phyloP scores from a whole-genome alignment of 2,113 vertebrate genomes.

The Collichthys lucidus region DNA sequence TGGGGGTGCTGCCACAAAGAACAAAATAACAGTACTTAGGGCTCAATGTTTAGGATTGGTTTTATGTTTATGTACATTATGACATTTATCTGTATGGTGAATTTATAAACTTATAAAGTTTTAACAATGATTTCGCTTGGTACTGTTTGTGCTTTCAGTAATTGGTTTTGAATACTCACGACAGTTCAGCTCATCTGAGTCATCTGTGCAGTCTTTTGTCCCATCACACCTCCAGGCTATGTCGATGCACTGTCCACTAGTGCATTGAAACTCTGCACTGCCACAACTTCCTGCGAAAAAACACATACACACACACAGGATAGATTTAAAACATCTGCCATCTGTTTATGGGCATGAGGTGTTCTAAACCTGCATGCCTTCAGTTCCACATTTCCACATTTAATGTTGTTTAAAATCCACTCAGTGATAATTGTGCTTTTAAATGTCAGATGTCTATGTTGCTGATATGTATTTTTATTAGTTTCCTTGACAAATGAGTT shows the following conservation, averaged over 20 bases:
- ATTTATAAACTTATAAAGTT: not conserved
- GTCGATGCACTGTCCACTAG: slow-evolving; percentile 78
- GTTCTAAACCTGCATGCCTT: not conserved
- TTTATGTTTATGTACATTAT: not conserved
- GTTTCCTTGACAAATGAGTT: slow-evolving; percentile 69
- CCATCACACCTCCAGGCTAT: slow-evolving; percentile 80
- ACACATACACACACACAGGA: not conserved
- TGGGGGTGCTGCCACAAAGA: slow-evolving; percentile 65
- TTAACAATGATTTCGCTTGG: not conserved
- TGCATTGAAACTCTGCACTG: slow-evolving; percentile 76
- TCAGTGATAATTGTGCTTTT: not conserved
- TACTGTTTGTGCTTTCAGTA: not conserved
- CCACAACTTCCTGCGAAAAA: slow-evolving; percentile 69
- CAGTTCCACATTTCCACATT: not conserved
- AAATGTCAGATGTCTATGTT: slow-evolving; percentile 2
- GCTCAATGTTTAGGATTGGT: not conserved
- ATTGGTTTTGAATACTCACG: slow-evolving; percentile 68
- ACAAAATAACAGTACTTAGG: not conserved
- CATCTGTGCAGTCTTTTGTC: slow-evolving; percentile 79
- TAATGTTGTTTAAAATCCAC: not conserved
- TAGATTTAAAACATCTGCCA: not conserved
- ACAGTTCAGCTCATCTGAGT: slow-evolving; percentile 82
- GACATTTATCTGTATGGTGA: not conserved
- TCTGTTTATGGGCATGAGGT: not conserved
- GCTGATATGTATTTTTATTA: slow-evolving; percentile 23